Base-by-base conservation (phyloP, 92 coral and sea anemone species). In the Diadumene lineata region DNA sequence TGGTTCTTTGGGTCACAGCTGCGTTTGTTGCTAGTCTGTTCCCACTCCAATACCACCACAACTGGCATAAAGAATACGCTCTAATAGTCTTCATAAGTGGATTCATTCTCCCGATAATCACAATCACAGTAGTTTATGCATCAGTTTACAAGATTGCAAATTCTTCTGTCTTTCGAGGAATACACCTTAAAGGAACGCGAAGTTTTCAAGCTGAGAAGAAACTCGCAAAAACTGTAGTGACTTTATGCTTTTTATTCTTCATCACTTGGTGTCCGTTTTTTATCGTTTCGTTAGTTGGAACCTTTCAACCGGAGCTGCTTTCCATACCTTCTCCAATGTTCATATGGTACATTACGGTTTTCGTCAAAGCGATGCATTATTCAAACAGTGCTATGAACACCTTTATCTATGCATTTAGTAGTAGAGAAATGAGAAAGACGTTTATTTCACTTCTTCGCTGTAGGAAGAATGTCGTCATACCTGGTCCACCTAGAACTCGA, bases 1-100 rank as follows among this genome's bases (percentile, higher is more conserved):
- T 71, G 6, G 56, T 73, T 10, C 81, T 90, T 4, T 90, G 91
- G 91, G 15, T 79, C 16, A 46, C 81, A 2, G 85, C 86, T 16
- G 74, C 80, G 7, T 27, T 63, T n/a, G 43, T 83, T 23, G 87
- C 89, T 10, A 69, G 79, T 26, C 25, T 90, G 25, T 71, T 82
- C 46, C 91, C 89, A 7, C 28, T 79, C 15, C 84, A 79, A 16
- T 71, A 70, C 21, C 56, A 71, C 27, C 29, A 18, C 22, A 48
- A 57, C 27, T 69, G 73, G 79, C 58, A 55, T 34, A 34, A 60
- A 2, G 82, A 56, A 3, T 85, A 74, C 60, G 78, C 90, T 0
- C 26, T 72, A 26, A 50, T 75, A 11, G 75, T 80, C 19, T 82
- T 85, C 51, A 43, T 75, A 19, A 71, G 48, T 34, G 84, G 85